These are phyloP conservation scores for Notothenia rossii DNA, from an alignment of 2,113 vertebrate species.

Conservation along the genomic window DNA sequence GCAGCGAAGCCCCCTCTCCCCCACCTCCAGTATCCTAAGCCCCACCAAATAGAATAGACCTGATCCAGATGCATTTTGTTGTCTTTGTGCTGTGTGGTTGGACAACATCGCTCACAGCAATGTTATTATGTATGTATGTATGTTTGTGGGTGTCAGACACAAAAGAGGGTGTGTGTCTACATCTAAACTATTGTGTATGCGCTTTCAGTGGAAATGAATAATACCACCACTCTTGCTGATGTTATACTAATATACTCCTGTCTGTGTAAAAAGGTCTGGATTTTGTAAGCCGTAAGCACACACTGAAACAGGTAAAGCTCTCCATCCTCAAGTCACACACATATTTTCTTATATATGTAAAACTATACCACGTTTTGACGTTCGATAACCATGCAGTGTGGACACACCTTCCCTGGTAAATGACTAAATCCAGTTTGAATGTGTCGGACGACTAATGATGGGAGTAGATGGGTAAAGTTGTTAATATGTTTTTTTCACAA, in stretches of 20 bases:
- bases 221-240: background rate
- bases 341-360: background rate
- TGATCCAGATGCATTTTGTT: slow-evolving; percentile 33
- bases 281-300: too few relatives aligned
- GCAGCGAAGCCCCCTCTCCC: slow-evolving; percentile 30
- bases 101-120: slow-evolving; percentile 16
- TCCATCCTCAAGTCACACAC: background rate
- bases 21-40: slow-evolving; percentile 16
- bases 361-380: background rate
- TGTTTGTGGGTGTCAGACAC: slow-evolving; percentile 8
- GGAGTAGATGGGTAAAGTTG: too few relatives aligned
- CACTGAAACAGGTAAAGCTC: background rate
- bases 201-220: slow-evolving; percentile 7
- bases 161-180: slow-evolving; percentile 10
- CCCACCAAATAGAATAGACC: slow-evolving; percentile 44
- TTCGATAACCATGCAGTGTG: background rate
- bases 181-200: background rate
- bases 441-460: too few relatives aligned
- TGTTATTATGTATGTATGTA: slow-evolving; percentile 24
- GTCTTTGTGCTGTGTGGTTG: background rate
- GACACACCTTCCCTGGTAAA: too few relatives aligned
- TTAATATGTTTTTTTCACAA: too few relatives aligned
- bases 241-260: background rate
- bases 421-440: too few relatives aligned
- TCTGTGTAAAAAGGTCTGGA: background rate